A percentile compares a stretch with the other conserved stretches of the same genome.
phyloP scores from a whole-genome alignment of 2,797 vertebrate genomes.

The Mallotus villosus region DNA sequence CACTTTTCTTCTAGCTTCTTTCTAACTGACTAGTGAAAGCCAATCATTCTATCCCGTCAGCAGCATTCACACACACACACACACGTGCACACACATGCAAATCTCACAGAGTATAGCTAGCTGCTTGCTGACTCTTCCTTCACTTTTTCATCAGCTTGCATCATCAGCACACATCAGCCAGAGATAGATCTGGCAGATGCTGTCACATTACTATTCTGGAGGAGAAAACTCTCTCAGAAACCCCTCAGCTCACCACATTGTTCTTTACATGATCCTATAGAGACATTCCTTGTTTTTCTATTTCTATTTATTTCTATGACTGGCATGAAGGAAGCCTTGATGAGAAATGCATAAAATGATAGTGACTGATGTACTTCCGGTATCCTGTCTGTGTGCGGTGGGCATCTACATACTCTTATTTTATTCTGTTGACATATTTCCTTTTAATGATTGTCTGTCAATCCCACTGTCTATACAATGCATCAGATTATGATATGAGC shows the following conservation, averaged over 20 bases:
- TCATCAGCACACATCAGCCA: constrained; percentile 28
- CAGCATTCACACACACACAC: background rate
- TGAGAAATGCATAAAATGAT: constrained; percentile 1
- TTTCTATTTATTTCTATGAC: constrained; percentile 7
- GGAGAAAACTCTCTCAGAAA: background rate
- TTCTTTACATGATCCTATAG: constrained; percentile 1
- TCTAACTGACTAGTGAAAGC: too few relatives aligned
- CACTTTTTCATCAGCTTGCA: constrained; percentile 58
- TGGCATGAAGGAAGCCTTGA: background rate
- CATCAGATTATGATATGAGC: constrained; percentile 27
- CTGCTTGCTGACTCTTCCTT: constrained; percentile 27
- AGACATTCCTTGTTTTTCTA: too few relatives aligned
- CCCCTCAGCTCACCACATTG: background rate
- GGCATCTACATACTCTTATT: background rate
- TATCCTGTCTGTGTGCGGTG: background rate
- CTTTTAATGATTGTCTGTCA: constrained; percentile 6
- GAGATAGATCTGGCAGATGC: constrained; percentile 28
- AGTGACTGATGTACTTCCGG: background rate
- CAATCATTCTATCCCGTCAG: background rate
- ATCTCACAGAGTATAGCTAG: too few relatives aligned
- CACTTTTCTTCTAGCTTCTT: background rate
- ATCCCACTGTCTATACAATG: constrained; percentile 13
- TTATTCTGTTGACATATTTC: constrained; percentile 10
- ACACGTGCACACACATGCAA: background rate
- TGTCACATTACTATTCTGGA: background rate